Evolutionary conservation across 2,113 vertebrate species (phyloP).

Genomic region (Aviceda subcristata): DNA sequence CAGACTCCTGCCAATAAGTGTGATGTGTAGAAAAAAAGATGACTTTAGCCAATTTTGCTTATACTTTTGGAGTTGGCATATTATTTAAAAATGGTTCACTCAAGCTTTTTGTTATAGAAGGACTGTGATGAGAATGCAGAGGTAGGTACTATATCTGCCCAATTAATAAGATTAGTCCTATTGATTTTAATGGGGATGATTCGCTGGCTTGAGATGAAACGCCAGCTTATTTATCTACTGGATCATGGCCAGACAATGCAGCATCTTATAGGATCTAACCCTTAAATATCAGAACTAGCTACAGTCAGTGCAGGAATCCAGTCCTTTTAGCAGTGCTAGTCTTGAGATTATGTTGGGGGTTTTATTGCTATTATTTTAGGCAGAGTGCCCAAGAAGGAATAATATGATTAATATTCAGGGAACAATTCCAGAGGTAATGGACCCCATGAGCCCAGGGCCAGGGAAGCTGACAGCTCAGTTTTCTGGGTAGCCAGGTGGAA

Average conservation of each 20-base stretch:
- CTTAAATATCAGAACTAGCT: not conserved
- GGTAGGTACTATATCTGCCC: not conserved
- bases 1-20: not conserved
- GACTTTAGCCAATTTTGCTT: not conserved
- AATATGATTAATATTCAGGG: not conserved
- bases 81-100: not conserved
- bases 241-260: not conserved
- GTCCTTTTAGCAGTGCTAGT: not conserved
- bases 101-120: not conserved
- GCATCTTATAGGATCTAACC: not conserved
- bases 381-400: not conserved
- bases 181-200: not conserved
- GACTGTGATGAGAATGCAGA: not conserved
- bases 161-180: not conserved
- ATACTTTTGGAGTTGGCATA: not conserved
- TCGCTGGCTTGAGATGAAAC: not conserved
- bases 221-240: not conserved
- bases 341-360: not conserved
- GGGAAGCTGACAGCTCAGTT: not conserved
- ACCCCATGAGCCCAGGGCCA: fast-evolving
- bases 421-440: constrained; percentile 6
- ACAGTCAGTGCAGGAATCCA: not conserved
- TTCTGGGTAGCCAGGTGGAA: not conserved
- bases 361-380: not conserved
- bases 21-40: not conserved